phyloP scores from a whole-genome alignment of 1,140 invertebrate species.

The Halyomorpha halys region DNA sequence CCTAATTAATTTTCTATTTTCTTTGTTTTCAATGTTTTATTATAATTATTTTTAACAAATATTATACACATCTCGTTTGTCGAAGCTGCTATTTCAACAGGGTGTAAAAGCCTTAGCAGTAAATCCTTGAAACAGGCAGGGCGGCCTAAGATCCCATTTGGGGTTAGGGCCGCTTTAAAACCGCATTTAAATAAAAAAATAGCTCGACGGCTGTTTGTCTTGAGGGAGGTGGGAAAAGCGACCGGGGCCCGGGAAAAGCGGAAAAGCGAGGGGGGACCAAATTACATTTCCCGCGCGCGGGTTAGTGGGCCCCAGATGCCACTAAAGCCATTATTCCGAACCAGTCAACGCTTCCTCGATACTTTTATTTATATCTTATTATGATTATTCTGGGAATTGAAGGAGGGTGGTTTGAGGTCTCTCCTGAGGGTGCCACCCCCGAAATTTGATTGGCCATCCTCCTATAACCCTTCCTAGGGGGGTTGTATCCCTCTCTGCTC shows the following conservation, averaged over 20 bases:
- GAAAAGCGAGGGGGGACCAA: background rate
- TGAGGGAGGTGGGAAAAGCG: background rate
- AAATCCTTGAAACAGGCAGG: background rate
- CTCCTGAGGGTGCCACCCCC: background rate
- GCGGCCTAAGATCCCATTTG: background rate
- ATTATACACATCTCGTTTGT: too few relatives aligned
- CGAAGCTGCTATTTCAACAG: too few relatives aligned
- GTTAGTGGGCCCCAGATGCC: slow-evolving; percentile 20
- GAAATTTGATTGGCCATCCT: background rate
- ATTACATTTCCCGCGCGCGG: slow-evolving; percentile 5
- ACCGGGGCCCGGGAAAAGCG: slow-evolving; percentile 1
- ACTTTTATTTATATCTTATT: slow-evolving; percentile 18
- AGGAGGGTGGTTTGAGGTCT: background rate
- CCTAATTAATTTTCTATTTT: too few relatives aligned
- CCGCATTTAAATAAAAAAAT: slow-evolving; percentile 9
- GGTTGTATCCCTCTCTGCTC: background rate
- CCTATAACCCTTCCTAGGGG: background rate
- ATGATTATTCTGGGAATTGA: slow-evolving; percentile 20
- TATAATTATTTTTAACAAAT: too few relatives aligned
- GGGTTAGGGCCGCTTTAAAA: slow-evolving; percentile 5
- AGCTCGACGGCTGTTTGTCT: too few relatives aligned
- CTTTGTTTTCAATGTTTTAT: too few relatives aligned
- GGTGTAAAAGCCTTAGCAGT: background rate
- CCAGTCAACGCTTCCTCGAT: slow-evolving; percentile 6
- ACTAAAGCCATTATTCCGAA: slow-evolving; percentile 18